These are phyloP conservation scores for Trachelus tabidus DNA, from an alignment of 2,888 invertebrate genomes.

Conservation along the genomic window DNA sequence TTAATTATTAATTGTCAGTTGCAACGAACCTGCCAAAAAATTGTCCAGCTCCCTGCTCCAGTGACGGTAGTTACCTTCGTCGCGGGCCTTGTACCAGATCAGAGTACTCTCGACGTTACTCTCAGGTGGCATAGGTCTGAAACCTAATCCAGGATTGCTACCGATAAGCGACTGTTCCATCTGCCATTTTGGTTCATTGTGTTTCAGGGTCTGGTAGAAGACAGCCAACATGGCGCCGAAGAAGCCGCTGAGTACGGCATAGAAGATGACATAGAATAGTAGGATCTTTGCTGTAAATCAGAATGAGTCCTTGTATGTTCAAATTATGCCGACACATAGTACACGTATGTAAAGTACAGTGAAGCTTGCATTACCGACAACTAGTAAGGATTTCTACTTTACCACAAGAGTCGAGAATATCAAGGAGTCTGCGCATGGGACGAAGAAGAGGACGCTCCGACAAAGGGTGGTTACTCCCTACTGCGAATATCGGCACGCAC, in stretches of 20 bases:
- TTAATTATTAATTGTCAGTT: constrained; percentile 49
- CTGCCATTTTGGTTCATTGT: constrained; percentile 90
- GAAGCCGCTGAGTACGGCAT: constrained; percentile 91
- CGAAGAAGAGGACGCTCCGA: no score
- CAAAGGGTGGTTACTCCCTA: no score
- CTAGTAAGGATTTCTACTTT: no score
- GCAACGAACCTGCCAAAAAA: constrained; percentile 77
- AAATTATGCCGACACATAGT: no score
- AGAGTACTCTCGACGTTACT: constrained; percentile 95
- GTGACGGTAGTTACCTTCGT: constrained; percentile 81
- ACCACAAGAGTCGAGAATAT: no score
- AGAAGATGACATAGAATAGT: constrained; percentile 96
- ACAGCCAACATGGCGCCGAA: constrained; percentile 94
- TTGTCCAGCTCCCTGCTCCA: constrained; percentile 83
- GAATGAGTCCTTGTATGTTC: no score
- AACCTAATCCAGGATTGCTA: constrained; percentile 96
- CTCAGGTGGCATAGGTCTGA: constrained; percentile 95
- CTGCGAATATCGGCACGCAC: no score
- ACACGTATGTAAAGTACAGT: no score
- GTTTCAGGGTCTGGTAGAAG: constrained; percentile 92
- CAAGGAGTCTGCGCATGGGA: no score
- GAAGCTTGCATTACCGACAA: no score
- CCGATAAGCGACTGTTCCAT: constrained; percentile 89
- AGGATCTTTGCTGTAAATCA: constrained; percentile 88
- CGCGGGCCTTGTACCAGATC: constrained; percentile 90